Evolutionary conservation across 2,797 vertebrate species (phyloP).

Genomic region (Hyperoplus immaculatus): DNA sequence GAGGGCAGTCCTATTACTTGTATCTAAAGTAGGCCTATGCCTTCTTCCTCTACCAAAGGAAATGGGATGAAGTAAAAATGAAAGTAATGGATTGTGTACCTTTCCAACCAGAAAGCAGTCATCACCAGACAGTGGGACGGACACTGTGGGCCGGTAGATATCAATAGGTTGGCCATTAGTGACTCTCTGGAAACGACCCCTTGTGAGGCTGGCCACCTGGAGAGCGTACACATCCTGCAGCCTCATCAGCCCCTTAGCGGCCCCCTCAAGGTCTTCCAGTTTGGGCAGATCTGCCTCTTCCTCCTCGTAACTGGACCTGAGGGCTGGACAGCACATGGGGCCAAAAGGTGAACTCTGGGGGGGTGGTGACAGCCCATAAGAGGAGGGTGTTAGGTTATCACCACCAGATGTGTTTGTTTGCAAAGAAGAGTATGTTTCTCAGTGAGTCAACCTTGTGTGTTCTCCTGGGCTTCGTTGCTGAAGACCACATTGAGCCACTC

Average conservation of each 20-base stretch:
- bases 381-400: conserved; percentile 37
- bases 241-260: conserved; percentile 91
- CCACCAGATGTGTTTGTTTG: conserved; percentile 60
- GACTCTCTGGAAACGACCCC: conserved; percentile 87
- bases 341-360: conserved; percentile 46
- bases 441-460: conserved; percentile 85
- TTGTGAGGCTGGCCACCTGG: conserved; percentile 86
- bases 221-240: conserved; percentile 94
- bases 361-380: conserved; percentile 38
- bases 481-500: conserved; percentile 92
- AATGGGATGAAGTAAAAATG: background rate
- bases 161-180: conserved; percentile 67
- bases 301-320: conserved; percentile 87
- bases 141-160: conserved; percentile 83
- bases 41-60: background rate
- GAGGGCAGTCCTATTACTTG: no score
- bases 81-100: conserved; percentile 75
- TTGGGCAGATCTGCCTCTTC: conserved; percentile 87
- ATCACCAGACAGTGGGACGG: conserved; percentile 87
- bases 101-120: conserved; percentile 97
- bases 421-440: background rate
- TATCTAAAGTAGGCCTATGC: background rate
- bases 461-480: conserved; percentile 88
- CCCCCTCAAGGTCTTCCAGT: conserved; percentile 91
- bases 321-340: conserved; percentile 77